Percentiles rank a stretch among this genome's conserved stretches.
Evolutionary conservation across 2,797 vertebrate species (phyloP).

Genomic region (Tachyglossus aculeatus): DNA sequence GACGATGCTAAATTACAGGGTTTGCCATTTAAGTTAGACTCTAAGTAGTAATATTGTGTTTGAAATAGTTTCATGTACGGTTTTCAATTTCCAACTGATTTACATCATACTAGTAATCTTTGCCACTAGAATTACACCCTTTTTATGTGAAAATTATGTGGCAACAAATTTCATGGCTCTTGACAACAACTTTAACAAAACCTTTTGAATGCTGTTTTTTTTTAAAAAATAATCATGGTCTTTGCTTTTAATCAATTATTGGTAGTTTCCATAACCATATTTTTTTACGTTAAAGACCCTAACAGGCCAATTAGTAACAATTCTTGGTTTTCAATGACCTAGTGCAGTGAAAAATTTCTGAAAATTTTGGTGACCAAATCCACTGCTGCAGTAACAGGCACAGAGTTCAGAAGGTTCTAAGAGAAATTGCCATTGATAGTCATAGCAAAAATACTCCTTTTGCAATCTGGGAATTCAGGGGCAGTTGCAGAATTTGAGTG

Average conservation of each 20-base stretch:
- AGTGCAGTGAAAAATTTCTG: too few species aligned
- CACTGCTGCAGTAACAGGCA: too few species aligned
- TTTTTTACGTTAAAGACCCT: background rate
- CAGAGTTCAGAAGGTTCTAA: too few species aligned
- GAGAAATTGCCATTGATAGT: too few species aligned
- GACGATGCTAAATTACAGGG: background rate
- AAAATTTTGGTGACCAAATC: too few species aligned
- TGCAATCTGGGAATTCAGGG: background rate
- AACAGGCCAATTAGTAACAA: background rate
- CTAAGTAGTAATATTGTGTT: background rate
- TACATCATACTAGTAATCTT: background rate
- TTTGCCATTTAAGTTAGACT: background rate
- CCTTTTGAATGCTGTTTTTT: background rate
- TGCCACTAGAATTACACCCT: background rate
- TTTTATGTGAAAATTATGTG: background rate
- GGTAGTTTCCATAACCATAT: background rate
- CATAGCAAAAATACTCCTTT: background rate
- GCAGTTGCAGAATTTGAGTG: background rate
- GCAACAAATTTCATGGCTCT: background rate
- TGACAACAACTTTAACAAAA: background rate
- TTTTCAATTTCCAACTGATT: background rate
- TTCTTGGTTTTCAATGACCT: too few species aligned
- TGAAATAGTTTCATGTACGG: background rate
- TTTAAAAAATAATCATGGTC: background rate
- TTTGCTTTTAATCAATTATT: background rate